Evolutionary conservation across 2,797 vertebrate species (phyloP).

Genomic region (Coluber constrictor): DNA sequence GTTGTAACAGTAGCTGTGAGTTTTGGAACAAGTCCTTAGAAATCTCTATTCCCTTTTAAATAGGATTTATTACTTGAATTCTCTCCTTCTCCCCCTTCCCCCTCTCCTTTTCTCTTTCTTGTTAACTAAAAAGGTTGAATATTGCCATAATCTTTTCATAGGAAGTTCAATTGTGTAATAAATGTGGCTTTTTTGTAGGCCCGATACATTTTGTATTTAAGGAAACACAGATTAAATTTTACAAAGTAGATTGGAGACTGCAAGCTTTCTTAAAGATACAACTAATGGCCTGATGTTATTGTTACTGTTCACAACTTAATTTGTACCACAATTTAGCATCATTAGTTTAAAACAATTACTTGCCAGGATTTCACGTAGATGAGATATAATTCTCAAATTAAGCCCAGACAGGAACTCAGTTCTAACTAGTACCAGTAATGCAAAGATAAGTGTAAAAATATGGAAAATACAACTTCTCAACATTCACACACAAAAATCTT

Average conservation of each 20-base stretch:
- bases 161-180: neutral
- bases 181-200: neutral
- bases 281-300: neutral
- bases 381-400: neutral
- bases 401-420: neutral
- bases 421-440: neutral
- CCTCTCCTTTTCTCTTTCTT: neutral
- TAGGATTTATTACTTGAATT: neutral
- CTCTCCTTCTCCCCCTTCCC: neutral
- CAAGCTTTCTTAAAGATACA: neutral
- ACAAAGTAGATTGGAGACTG: neutral
- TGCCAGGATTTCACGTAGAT: neutral
- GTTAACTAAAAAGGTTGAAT: neutral
- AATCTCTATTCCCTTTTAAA: neutral
- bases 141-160: neutral
- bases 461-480: neutral
- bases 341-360: neutral
- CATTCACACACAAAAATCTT: neutral
- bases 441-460: neutral
- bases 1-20: neutral
- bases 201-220: fast-evolving
- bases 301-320: neutral
- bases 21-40: neutral
- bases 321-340: neutral
- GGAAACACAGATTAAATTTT: neutral